These are phyloP conservation scores for Anableps anableps DNA, from an alignment of 2,797 vertebrate genomes.

Conservation along the genomic window DNA sequence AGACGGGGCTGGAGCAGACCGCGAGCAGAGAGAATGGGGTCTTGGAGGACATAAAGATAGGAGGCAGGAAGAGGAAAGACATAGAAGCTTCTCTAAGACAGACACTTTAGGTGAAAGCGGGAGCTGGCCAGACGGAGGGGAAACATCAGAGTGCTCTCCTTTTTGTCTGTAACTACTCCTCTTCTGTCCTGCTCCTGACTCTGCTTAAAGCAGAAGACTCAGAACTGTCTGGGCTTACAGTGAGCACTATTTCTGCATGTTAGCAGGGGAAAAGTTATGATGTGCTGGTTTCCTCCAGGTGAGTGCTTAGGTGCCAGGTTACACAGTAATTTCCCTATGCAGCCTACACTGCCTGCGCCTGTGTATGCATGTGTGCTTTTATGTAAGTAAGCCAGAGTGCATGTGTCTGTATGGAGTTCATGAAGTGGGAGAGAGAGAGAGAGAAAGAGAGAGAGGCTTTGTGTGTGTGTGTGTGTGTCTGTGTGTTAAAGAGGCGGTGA, in stretches of 20 bases:
- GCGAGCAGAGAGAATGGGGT: slow-evolving; percentile 68
- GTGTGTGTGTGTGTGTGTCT: slow-evolving; percentile 17
- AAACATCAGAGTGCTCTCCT: slow-evolving; percentile 58
- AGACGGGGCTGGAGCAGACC: slow-evolving; percentile 67
- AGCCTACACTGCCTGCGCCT: slow-evolving; percentile 39
- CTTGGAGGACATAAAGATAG: slow-evolving; percentile 68
- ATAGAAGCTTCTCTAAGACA: slow-evolving; percentile 59
- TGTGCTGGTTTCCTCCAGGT: slow-evolving; percentile 67
- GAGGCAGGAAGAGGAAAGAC: slow-evolving; percentile 63
- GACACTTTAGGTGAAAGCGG: slow-evolving; percentile 68
- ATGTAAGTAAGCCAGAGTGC: slow-evolving; percentile 67
- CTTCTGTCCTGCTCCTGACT: slow-evolving; percentile 57
- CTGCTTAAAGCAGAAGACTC: slow-evolving; percentile 65
- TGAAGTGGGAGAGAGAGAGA: slow-evolving; percentile 59
- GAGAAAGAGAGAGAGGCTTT: slow-evolving; percentile 12
- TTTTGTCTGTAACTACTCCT: slow-evolving; percentile 63
- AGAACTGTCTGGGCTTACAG: slow-evolving; percentile 65
- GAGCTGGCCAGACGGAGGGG: slow-evolving; percentile 60
- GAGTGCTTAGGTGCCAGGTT: slow-evolving; percentile 66
- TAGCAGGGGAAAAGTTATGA: slow-evolving; percentile 47
- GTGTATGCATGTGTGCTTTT: slow-evolving; percentile 51
- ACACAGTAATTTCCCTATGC: slow-evolving; percentile 66
- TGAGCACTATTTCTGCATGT: slow-evolving; percentile 52
- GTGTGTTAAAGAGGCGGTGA: slow-evolving; percentile 64
- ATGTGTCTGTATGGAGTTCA: slow-evolving; percentile 64